Conservation (phyloP, 2,797 vertebrate genomes). For the Sciaenops ocellatus region DNA sequence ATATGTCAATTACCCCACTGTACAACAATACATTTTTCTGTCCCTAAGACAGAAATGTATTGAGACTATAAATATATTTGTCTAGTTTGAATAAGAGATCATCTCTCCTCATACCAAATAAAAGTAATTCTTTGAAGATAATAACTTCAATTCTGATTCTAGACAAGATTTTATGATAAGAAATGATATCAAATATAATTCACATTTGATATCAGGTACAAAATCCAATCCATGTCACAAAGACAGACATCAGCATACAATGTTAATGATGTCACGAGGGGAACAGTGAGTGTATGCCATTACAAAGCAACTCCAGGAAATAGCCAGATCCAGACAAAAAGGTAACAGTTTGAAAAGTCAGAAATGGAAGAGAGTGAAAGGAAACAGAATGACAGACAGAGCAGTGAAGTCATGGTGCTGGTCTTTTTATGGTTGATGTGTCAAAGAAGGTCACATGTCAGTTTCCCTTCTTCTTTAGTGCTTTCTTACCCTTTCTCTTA, state of each 20-base stretch:
- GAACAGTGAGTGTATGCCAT: conserved; percentile 51
- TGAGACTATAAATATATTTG: conserved; percentile 42
- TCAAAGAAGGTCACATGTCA: conserved; percentile 32
- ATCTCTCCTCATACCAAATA: conserved; percentile 39
- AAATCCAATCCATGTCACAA: conserved; percentile 32
- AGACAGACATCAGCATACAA: conserved; percentile 50
- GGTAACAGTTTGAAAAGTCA: conserved; percentile 35
- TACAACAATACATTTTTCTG: conserved; percentile 71
- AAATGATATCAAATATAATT: conserved; percentile 39
- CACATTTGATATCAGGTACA: conserved; percentile 26
- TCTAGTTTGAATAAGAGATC: conserved; percentile 48
- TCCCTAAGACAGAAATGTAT: conserved; percentile 78
- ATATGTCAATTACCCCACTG: conserved; percentile 82
- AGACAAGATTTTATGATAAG: conserved; percentile 14
- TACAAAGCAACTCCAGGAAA: conserved; percentile 72
- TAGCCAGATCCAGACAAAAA: conserved; percentile 62
- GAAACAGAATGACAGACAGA: conserved; percentile 54
- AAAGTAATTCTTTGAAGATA: conserved; percentile 2
- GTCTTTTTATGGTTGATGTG: conserved; percentile 61
- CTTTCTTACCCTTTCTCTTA: conserved; percentile 25
- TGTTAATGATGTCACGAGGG: conserved; percentile 63
- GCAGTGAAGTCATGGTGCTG: conserved; percentile 69
- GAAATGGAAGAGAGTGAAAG: conserved; percentile 45
- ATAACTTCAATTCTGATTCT: conserved; percentile 6
- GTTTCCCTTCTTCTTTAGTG: conserved; percentile 4